Percentiles rank a stretch among this genome's conserved stretches.
These are phyloP conservation scores for Eucera pruinosa DNA, from an alignment of 2,888 invertebrate genomes.

Conservation along the genomic window DNA sequence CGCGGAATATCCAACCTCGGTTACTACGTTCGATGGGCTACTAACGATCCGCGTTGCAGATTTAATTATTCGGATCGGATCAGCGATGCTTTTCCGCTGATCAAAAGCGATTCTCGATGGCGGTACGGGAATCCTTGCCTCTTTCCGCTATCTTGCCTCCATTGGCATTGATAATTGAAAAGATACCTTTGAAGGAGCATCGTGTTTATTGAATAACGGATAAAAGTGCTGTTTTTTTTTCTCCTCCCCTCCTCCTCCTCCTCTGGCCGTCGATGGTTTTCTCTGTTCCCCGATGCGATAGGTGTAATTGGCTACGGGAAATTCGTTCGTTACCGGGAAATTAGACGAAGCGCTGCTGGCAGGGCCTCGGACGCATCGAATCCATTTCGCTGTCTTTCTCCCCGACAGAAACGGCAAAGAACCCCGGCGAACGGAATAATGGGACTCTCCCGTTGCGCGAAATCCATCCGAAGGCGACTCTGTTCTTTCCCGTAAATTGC, in stretches of 20 bases:
- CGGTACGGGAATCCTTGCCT: constrained; percentile 25
- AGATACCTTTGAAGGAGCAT: constrained; percentile 50
- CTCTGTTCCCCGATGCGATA: not conserved
- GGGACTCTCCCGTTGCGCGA: not conserved
- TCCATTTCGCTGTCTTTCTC: not conserved
- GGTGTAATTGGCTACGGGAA: constrained; percentile 43
- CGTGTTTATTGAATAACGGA: constrained; percentile 49
- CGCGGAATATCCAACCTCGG: constrained; percentile 16
- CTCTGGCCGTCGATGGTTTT: not conserved
- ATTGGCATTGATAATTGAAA: constrained; percentile 50
- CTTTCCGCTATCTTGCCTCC: constrained; percentile 26
- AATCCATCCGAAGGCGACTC: not conserved
- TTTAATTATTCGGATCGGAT: constrained; percentile 58
- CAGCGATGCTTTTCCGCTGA: constrained; percentile 41
- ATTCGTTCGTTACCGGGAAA: constrained; percentile 1
- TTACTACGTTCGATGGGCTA: constrained; percentile 32
- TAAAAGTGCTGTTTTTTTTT: constrained; percentile 5
- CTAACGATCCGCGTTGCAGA: constrained; percentile 43
- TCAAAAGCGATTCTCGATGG: constrained; percentile 52
- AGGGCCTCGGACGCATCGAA: not conserved
- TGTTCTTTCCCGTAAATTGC: not conserved
- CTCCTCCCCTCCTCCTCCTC: not conserved
- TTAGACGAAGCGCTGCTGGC: constrained; percentile 1
- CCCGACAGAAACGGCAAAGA: no score
- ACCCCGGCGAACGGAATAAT: not conserved